Base-by-base conservation (phyloP, 2,888 invertebrate species). In the Phyllotreta cruciferae region DNA sequence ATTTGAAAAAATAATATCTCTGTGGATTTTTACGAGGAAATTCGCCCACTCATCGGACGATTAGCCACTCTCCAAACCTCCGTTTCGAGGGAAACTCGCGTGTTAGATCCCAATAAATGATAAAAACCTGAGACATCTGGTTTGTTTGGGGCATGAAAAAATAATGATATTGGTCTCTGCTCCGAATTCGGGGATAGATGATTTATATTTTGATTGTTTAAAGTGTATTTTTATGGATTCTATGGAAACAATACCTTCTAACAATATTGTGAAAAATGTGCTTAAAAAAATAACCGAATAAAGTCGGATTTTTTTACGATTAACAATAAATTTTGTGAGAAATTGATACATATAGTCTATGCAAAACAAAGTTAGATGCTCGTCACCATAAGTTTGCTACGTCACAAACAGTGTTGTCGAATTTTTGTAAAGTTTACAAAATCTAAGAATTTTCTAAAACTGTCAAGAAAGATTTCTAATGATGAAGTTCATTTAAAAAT, bases 111-210 rank as follows among this genome's bases (percentile, higher is more conserved):
- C 24, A 14, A 47, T 47, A 47, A 47, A 6, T 14, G 47, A 47
- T 47, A 47, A 14, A 14, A 47, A 11, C 13, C 14, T 14, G 6
- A 47, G 14, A 5, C 47, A 47, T 47, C 47, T 47, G 47, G 47
- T 47, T 24, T 47, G 2, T 14, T 14, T 47, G 8, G 14, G 47
- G 4, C 47, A n/a, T 8, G 13, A 14, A 47, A 47, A 47, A 47
- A 24, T 24, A 47, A 47, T 47, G 13, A 14, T 47, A 47, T 47
- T 47, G 47, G 3, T 24, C 14, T 24, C 24, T 24, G 6, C 34
- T 24, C 34, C 34, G 47, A 47, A 47, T 8, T 47, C 8, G 47
- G 47, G 47, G 47, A 14, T 47, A 9, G 47, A 47, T 47, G 47
- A 14, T 47, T 47, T 47, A 47, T 13, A 47, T 7, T 47, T 9